Base-by-base conservation (phyloP, 1,140 invertebrate species). In the Lucilia cuprina region DNA sequence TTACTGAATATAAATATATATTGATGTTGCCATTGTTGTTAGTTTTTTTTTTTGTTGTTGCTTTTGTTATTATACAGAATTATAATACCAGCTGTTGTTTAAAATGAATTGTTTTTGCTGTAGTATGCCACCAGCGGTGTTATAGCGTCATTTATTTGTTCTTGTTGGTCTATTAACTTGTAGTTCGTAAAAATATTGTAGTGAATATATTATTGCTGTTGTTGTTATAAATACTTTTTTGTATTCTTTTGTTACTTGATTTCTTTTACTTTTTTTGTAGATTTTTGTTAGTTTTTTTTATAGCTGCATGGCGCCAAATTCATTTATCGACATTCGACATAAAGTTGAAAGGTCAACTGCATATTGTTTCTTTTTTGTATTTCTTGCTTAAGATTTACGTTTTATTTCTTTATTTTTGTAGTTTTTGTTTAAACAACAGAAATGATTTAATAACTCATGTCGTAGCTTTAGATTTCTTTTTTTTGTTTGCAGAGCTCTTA, bases 311-410 rank as follows among this genome's bases (percentile, higher is more conserved):
- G 83, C 74, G 47, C 47, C 83, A 84, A 84, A 84, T 78, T 78
- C 25, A 55, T 55, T 77, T 83, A 77, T 83, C 83, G 74, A 77
- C 74, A 78, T 77, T 75, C 34, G 34, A 55, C 25, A 74, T 30
- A 35, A 83, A 83, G 65, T 75, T 83, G 13, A 84, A 84, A 84
- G 83, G 83, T 84, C 83, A 80, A 84, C 19, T 78, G 83, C 25
- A 77, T 50, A 50, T 50, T 50, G 19, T 30, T 82, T 80, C n/a
- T 80, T 8, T 5, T 47, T 41, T 77, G 25, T 8, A 8, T 80
- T 19, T 41, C 5, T 41, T 41, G 10, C 5, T 41, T 41, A 10
- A 41, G 41, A 30, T 1, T 30, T 30, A 30, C 25, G 25, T 30
- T 30, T 2, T 30, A 30, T 19, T n/a, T n/a, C n/a, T n/a, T 80